Evolutionary conservation across 2,797 vertebrate species (phyloP).

Genomic region (Scolopax bukidnonensis): DNA sequence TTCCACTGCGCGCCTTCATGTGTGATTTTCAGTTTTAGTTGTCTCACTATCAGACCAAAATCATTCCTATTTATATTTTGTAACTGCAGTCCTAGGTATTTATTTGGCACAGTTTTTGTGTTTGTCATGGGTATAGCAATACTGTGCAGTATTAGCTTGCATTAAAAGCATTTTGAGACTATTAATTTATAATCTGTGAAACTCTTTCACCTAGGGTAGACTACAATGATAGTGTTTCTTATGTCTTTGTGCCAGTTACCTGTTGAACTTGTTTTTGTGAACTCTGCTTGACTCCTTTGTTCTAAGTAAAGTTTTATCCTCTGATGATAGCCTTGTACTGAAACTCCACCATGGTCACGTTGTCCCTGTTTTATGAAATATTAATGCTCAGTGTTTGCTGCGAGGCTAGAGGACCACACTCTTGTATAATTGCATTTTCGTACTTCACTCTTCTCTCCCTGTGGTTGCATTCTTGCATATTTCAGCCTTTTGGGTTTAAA

Average conservation of each 20-base stretch:
- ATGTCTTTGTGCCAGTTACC: conserved; percentile 34
- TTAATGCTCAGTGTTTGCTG: conserved; percentile 7
- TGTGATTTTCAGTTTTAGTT: background rate
- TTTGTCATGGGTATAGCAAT: background rate
- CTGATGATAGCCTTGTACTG: background rate
- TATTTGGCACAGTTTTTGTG: background rate
- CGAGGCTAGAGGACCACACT: background rate
- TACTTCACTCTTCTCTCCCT: background rate
- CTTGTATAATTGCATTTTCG: background rate
- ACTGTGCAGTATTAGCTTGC: background rate
- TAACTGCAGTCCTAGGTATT: background rate
- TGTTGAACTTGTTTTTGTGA: conserved; percentile 20
- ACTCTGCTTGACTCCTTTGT: background rate
- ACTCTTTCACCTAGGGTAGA: background rate
- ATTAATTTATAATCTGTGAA: background rate
- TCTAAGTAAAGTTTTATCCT: background rate
- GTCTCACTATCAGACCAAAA: background rate
- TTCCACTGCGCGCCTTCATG: background rate
- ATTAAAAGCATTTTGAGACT: background rate
- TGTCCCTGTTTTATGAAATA: conserved; percentile 16
- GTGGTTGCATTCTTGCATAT: background rate
- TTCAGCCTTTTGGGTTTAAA: background rate
- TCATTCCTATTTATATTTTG: background rate
- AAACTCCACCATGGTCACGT: background rate
- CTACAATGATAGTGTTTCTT: background rate